Evolutionary conservation across 1,140 invertebrate genomes (phyloP).

Genomic region (Drosophila repleta): DNA sequence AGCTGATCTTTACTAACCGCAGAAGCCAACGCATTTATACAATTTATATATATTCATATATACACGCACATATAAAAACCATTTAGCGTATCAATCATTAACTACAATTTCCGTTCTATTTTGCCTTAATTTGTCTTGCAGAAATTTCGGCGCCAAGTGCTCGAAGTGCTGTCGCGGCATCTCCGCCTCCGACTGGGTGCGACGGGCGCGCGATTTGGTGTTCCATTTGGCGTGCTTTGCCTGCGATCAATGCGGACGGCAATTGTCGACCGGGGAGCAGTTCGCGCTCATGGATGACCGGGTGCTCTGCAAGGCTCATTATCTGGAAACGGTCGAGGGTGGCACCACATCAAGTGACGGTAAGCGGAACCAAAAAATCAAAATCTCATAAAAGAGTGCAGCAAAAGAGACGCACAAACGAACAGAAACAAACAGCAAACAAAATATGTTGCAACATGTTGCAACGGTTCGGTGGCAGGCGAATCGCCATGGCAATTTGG

Average conservation of each 20-base stretch:
- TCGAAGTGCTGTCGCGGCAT: slow-evolving; percentile 97
- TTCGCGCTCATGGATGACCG: slow-evolving; percentile 97
- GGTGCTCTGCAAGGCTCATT: slow-evolving; percentile 98
- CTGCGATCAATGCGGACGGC: slow-evolving; percentile 98
- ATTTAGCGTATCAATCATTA: slow-evolving; percentile 19
- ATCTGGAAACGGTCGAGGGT: slow-evolving; percentile 96
- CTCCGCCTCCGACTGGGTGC: slow-evolving; percentile 97
- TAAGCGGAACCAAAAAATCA: slow-evolving; percentile 83
- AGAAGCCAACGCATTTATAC: too few relatives aligned
- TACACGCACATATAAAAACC: background rate
- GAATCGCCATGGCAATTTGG: slow-evolving; percentile 70
- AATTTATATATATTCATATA: too few relatives aligned
- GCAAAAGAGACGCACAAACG: slow-evolving; percentile 3
- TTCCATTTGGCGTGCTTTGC: slow-evolving; percentile 99
- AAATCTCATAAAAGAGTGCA: slow-evolving; percentile 5
- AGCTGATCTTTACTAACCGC: too few relatives aligned
- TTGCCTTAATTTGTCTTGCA: slow-evolving; percentile 93
- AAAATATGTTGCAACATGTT: slow-evolving; percentile 46
- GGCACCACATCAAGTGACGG: slow-evolving; percentile 94
- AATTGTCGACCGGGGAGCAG: slow-evolving; percentile 98
- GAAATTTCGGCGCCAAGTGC: slow-evolving; percentile 98
- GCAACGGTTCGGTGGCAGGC: slow-evolving; percentile 56
- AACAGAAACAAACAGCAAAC: slow-evolving; percentile 13
- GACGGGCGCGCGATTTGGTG: slow-evolving; percentile 95
- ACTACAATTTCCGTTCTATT: slow-evolving; percentile 50